Evolutionary conservation across 2,113 vertebrate genomes (phyloP).

Genomic region (Gobius niger): DNA sequence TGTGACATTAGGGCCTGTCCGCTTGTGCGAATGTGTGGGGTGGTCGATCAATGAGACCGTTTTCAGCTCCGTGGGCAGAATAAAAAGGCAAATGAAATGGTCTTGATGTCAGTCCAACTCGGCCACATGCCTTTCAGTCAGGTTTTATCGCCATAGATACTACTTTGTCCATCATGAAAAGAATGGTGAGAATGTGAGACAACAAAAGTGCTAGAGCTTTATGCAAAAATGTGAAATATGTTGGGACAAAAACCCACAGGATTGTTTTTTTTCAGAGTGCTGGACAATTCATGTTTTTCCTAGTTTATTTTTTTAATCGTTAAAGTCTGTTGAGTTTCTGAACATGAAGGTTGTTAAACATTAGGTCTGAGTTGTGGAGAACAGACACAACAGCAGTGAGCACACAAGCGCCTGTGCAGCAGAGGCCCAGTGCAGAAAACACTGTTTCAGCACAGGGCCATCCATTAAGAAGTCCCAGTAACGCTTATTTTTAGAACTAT

Average conservation of each 20-base stretch:
- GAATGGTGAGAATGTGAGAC: conserved; percentile 30
- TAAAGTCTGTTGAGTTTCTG: conserved; percentile 44
- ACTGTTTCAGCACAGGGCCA: conserved; percentile 15
- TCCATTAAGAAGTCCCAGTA: conserved; percentile 16
- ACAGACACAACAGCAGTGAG: conserved; percentile 23
- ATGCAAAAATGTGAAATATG: conserved; percentile 45
- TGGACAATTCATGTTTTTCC: conserved; percentile 14
- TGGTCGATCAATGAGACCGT: conserved; percentile 41
- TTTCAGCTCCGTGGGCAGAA: conserved; percentile 47
- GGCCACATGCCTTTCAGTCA: conserved; percentile 57
- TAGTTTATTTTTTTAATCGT: conserved; percentile 14
- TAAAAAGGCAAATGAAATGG: conserved; percentile 25
- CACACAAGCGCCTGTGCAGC: conserved; percentile 22
- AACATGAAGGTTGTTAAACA: no score
- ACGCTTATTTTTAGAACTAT: conserved; percentile 51
- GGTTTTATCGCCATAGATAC: conserved; percentile 68
- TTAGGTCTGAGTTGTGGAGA: no score
- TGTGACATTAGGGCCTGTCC: conserved; percentile 6
- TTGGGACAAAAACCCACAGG: conserved; percentile 16
- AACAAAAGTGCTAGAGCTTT: conserved; percentile 23
- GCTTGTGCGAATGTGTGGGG: conserved; percentile 31
- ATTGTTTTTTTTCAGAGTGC: conserved; percentile 21
- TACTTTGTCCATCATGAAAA: conserved; percentile 54
- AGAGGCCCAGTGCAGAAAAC: no score
- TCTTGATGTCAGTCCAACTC: conserved; percentile 27